Evolutionary conservation across 2,888 invertebrate species (phyloP).

Genomic region (Drosophila flavopinicola): DNA sequence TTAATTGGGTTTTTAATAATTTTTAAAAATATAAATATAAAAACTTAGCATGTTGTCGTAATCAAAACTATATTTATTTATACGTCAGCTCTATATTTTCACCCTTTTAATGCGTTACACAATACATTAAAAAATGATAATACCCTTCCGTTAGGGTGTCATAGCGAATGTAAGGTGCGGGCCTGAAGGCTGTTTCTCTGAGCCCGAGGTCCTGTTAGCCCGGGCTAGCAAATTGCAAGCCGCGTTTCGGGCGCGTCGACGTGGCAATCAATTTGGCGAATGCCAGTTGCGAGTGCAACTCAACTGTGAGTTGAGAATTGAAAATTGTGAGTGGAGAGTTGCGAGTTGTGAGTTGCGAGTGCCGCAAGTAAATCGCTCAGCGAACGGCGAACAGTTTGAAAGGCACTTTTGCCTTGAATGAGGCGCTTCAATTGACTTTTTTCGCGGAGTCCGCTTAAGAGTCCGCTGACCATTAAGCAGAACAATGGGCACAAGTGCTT

Average conservation of each 20-base stretch:
- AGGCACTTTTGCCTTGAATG: slow-evolving; percentile 13
- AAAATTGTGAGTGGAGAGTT: not conserved
- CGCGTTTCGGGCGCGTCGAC: slow-evolving; percentile 47
- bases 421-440: slow-evolving; percentile 24
- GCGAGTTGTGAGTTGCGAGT: not conserved
- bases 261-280: slow-evolving; percentile 68
- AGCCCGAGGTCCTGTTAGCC: not conserved
- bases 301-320: slow-evolving; percentile 1
- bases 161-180: not conserved
- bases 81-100: too few species aligned
- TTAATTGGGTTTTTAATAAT: too few species aligned
- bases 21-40: too few species aligned
- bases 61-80: too few species aligned
- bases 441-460: slow-evolving; percentile 3
- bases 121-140: too few species aligned
- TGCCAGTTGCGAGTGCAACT: slow-evolving; percentile 4
- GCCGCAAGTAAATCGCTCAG: slow-evolving; percentile 60
- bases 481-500: slow-evolving; percentile 17
- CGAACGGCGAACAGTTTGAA: slow-evolving; percentile 20
- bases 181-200: not conserved
- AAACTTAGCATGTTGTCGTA: too few species aligned
- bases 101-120: too few species aligned
- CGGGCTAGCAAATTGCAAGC: slow-evolving; percentile 49
- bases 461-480: slow-evolving; percentile 6
- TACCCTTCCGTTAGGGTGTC: not conserved